Base-by-base conservation (phyloP, 1,140 invertebrate species). In the Nylanderia fulva region DNA sequence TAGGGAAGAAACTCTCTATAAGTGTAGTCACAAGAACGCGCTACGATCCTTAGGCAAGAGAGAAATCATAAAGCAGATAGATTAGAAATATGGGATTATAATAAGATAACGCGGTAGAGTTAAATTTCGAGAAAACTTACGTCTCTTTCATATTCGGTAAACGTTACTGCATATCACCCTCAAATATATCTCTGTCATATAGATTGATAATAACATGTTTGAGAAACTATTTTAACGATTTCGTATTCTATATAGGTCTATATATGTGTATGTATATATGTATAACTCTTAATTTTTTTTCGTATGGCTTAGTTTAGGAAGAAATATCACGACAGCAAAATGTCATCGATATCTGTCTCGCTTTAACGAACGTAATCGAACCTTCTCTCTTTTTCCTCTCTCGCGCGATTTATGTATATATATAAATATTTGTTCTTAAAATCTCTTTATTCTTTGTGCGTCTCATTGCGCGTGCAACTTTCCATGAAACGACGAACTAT, bases 301-400 rank as follows among this genome's bases (percentile, higher is more conserved):
- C 21, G 36, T 66, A 84, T 21, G 71, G 84, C 42, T 63, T 87
- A 88, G 64, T 76, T 84, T 72, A 79, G 66, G 58, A 88, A 87
- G 86, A 88, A 86, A 56, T 76, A 75, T 88, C 66, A 87, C 48
- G 86, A 87, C 42, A 88, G 45, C 75, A 66, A 87, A n/a, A 54
- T 39, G 56, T 61, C 61, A 66, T 36, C 74, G 61, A 79, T 79
- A 39, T 54, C 13, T 29, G n/a, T 24, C 21, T 18, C 33, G 61
- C 33, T 68, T 68, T 45, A 42, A 79, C 45, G 76, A 56, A 79
- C 48, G 33, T 54, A 77, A 77, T 33, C 61, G n/a, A 77, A 63
- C 42, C 74, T 45, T 33, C 0, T 33, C 11, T 48, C 39, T 33
- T 18, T 52, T 69, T 15, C n/a, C 52, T 56, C 69, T 21, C n/a